A percentile compares a stretch with the other conserved stretches of the same genome.
These are phyloP conservation scores for Formica aserva DNA, from an alignment of 2,888 invertebrate genomes.

Conservation along the genomic window DNA sequence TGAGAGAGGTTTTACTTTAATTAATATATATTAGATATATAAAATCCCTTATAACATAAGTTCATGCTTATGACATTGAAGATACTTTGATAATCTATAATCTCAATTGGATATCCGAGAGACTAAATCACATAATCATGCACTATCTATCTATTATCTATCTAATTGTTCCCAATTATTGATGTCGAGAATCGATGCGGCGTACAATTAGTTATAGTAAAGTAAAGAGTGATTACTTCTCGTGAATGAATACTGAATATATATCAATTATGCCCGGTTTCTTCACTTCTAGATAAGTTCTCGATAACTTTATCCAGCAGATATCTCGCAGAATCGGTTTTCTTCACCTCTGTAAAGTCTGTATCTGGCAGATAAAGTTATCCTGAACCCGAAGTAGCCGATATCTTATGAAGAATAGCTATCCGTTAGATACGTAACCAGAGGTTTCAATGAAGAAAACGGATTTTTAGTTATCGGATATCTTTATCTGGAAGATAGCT, in stretches of 20 bases:
- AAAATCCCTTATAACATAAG: conserved; percentile 31
- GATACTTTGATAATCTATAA: conserved; percentile 30
- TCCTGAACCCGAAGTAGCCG: too few relatives aligned
- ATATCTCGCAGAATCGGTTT: too few relatives aligned
- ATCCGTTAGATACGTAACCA: conserved; percentile 15
- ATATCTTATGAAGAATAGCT: background rate
- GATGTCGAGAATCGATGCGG: conserved; percentile 1
- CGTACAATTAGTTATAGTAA: conserved; percentile 20
- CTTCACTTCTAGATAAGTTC: too few relatives aligned
- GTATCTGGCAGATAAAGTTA: too few relatives aligned
- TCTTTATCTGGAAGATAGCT: conserved; percentile 12
- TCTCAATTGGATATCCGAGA: conserved; percentile 32
- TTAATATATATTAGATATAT: conserved; percentile 23
- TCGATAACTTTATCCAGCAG: too few relatives aligned
- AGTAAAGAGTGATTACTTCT: background rate
- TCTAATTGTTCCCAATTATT: conserved; percentile 26
- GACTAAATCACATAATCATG: conserved; percentile 50
- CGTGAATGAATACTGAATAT: conserved; percentile 26
- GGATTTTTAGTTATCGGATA: conserved; percentile 11
- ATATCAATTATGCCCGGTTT: background rate
- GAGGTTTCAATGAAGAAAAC: conserved; percentile 11
- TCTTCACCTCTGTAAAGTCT: too few relatives aligned
- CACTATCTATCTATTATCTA: conserved; percentile 21
- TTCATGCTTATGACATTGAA: conserved; percentile 43
- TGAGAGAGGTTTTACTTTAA: conserved; percentile 26